Percentiles rank a stretch among this genome's conserved stretches.
These are phyloP conservation scores for Idaea aversata DNA, from an alignment of 2,888 invertebrate genomes.

Conservation along the genomic window DNA sequence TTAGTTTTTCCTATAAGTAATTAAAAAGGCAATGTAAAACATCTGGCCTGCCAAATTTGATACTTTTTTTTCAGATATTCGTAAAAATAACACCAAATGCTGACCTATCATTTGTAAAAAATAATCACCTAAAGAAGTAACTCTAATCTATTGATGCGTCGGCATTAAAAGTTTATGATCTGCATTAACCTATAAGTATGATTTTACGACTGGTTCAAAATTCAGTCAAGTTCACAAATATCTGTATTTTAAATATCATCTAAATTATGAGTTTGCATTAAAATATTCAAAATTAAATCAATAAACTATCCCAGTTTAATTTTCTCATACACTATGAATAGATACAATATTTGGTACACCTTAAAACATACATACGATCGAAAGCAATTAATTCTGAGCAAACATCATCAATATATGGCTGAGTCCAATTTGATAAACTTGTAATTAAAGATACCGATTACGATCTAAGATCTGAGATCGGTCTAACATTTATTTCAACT, in stretches of 20 bases:
- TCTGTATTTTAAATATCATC: not conserved
- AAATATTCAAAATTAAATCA: not conserved
- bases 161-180: not conserved
- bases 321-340: not conserved
- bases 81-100: too few species aligned
- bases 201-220: not conserved
- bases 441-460: slow-evolving; percentile 46
- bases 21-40: too few species aligned
- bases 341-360: not conserved
- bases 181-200: not conserved
- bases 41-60: too few species aligned
- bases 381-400: slow-evolving; percentile 36
- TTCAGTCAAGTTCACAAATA: not conserved
- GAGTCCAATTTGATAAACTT: slow-evolving; percentile 31
- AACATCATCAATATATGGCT: slow-evolving; percentile 41
- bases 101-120: too few species aligned
- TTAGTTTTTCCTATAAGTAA: too few species aligned
- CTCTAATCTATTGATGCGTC: too few species aligned
- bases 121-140: too few species aligned
- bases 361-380: slow-evolving; percentile 12
- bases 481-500: not conserved
- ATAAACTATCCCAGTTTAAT: not conserved
- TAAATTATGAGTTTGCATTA: not conserved
- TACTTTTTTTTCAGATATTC: too few species aligned
- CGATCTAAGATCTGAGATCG: slow-evolving; percentile 44